Evolutionary conservation across 1,140 invertebrate genomes (phyloP).

Genomic region (Bombus polaris): DNA sequence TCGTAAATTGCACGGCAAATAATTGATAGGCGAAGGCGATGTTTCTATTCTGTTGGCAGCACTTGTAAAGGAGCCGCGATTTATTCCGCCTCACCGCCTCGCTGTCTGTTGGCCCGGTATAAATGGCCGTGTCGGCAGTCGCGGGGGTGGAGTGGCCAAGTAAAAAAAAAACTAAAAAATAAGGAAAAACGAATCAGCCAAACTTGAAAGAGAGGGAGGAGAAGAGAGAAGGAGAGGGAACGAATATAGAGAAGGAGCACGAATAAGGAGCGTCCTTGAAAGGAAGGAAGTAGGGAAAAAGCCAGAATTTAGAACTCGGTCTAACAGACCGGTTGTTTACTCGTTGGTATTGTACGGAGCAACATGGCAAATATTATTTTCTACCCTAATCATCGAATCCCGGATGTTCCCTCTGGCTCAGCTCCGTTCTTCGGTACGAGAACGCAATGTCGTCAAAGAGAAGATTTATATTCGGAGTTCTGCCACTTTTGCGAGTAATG

Average conservation of each 20-base stretch:
- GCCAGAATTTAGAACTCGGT: conserved; percentile 31
- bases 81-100: conserved; percentile 81
- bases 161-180: not conserved
- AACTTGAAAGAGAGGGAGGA: not conserved
- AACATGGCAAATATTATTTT: conserved; percentile 33
- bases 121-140: conserved; percentile 72
- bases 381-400: conserved; percentile 29
- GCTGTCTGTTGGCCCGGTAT: conserved; percentile 74
- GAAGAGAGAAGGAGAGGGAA: not conserved
- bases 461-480: conserved; percentile 58
- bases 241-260: not conserved
- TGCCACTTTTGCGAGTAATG: conserved; percentile 61
- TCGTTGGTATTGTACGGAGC: conserved; percentile 12
- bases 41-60: conserved; percentile 82
- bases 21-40: conserved; percentile 82
- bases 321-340: conserved; percentile 17
- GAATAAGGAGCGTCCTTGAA: not conserved
- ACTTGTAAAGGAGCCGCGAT: conserved; percentile 80
- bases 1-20: conserved; percentile 80
- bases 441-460: conserved; percentile 8
- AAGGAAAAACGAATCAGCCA: not conserved
- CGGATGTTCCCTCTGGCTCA: conserved; percentile 20
- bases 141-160: conserved; percentile 14
- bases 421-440: too few relatives aligned
- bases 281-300: not conserved